Conservation (phyloP, 2,888 invertebrate genomes). For the Sycophila texana region DNA sequence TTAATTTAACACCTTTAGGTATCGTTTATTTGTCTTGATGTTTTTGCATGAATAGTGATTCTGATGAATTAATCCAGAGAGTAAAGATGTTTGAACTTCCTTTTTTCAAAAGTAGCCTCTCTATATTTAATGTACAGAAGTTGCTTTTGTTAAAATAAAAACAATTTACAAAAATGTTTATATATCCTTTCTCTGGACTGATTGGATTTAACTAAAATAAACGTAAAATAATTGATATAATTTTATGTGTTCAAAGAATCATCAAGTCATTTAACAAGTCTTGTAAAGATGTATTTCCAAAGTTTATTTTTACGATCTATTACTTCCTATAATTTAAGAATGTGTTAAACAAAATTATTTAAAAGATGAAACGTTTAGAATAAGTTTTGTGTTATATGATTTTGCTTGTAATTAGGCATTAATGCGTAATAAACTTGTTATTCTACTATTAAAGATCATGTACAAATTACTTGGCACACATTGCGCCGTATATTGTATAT, state of each 20-base stretch:
- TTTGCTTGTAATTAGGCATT: slow-evolving; percentile 52
- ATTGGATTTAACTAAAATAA: background rate
- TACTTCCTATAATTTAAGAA: slow-evolving; percentile 46
- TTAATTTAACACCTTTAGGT: slow-evolving; percentile 29
- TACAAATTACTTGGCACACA: slow-evolving; percentile 61
- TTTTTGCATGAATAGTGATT: slow-evolving; percentile 9
- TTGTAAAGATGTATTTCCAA: slow-evolving; percentile 47
- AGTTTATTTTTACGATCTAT: slow-evolving; percentile 46
- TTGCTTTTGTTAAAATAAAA: too few species aligned
- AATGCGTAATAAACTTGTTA: slow-evolving; percentile 49
- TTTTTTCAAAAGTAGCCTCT: too few species aligned
- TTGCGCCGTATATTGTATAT: slow-evolving; percentile 53
- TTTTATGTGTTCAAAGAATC: slow-evolving; percentile 54
- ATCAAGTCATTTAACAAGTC: slow-evolving; percentile 46
- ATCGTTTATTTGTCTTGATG: slow-evolving; percentile 11
- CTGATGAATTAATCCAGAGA: too few species aligned
- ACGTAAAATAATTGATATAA: slow-evolving; percentile 29
- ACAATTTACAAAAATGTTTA: too few species aligned
- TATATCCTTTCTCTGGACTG: too few species aligned
- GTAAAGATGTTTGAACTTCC: too few species aligned
- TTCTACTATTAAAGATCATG: slow-evolving; percentile 54
- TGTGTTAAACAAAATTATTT: slow-evolving; percentile 18
- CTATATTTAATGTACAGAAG: too few species aligned
- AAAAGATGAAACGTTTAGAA: slow-evolving; percentile 29
- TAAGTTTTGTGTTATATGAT: slow-evolving; percentile 35